Evolutionary conservation across 2,888 invertebrate genomes (phyloP), one percentile per base, ranked within the genome.

Genomic region (Ceramica pisi): DNA sequence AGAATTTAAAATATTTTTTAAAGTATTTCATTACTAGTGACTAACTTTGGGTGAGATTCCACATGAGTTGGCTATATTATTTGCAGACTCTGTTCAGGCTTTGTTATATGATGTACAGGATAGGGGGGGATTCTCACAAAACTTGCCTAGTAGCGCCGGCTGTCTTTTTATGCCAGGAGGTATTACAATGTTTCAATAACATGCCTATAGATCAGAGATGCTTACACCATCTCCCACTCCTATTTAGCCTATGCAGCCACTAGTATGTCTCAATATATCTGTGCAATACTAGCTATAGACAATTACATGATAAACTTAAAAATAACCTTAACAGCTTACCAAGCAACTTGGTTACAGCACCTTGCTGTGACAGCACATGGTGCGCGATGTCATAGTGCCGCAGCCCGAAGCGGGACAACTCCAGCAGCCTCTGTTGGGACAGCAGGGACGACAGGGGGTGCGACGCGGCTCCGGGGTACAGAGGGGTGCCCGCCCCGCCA

Each of bases 381-480:
- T 98, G 98, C 8, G 98, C 98, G 89, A 99, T 97, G 94, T 99
- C 98, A 91, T 98, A 99, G 89, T 98, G 98, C 83, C 98, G 96
- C 84, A 98, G 96, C 83, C 98, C 97, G 95, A 97, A 97, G 94
- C 98, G 96, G 55, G 98, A 98, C 83, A 98, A 94, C 92, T 98
- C 98, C 87, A 98, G 93, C 9, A 98, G 96, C 78, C 98, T 96
- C 92, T 98, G 98, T 89, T 98, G 98, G 2, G 98, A 98, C 77
- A 98, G 97, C 83, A 98, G 93, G 1, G 97, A 97, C 38, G 97
- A 97, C 56, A 98, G 94, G 41, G 98, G 97, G 88, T 97, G 97
- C 0, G 95, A 92, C 8, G 94, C 90, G 7, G 94, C 95, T 26
- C 95, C 95, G 4, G 96, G 94, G 83, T 96, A 96, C 50, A 96